Evolutionary conservation across 2,888 invertebrate genomes (phyloP).

Genomic region (Sphecodes monilicornis): DNA sequence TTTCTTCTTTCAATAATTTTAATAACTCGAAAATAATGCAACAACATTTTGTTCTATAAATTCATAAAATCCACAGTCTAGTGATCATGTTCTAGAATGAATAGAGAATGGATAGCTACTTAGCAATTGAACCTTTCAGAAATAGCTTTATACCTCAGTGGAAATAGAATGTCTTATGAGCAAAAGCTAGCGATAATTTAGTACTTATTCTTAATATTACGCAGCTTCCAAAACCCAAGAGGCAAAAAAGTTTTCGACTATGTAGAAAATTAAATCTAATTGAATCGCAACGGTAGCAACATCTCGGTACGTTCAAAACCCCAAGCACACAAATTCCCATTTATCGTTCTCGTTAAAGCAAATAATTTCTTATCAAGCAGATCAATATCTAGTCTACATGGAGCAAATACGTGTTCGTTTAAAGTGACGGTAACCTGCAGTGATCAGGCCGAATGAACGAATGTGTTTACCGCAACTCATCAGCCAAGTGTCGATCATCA

Average conservation of each 20-base stretch:
- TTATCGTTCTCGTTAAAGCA: neutral
- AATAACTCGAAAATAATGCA: too few relatives aligned
- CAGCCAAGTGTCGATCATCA: neutral
- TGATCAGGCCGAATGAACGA: neutral
- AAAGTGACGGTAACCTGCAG: neutral
- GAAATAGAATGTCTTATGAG: neutral
- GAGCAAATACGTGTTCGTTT: neutral
- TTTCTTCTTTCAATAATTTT: neutral
- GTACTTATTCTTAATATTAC: neutral
- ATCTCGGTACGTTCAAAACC: constrained; percentile 37
- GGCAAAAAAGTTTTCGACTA: neutral
- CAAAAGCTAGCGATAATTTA: neutral
- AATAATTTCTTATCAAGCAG: neutral
- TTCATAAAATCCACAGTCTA: neutral
- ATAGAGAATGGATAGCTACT: neutral
- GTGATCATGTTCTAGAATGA: neutral
- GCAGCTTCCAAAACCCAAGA: neutral
- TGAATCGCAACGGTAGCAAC: neutral
- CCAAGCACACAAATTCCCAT: neutral
- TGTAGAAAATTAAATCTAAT: neutral
- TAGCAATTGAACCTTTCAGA: neutral
- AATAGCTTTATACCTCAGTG: neutral
- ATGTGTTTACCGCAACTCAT: constrained; percentile 2
- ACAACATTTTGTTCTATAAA: neutral
- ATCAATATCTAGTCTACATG: neutral